These are phyloP conservation scores for Helostoma temminkii DNA, from an alignment of 2,797 vertebrate genomes.

Conservation along the genomic window DNA sequence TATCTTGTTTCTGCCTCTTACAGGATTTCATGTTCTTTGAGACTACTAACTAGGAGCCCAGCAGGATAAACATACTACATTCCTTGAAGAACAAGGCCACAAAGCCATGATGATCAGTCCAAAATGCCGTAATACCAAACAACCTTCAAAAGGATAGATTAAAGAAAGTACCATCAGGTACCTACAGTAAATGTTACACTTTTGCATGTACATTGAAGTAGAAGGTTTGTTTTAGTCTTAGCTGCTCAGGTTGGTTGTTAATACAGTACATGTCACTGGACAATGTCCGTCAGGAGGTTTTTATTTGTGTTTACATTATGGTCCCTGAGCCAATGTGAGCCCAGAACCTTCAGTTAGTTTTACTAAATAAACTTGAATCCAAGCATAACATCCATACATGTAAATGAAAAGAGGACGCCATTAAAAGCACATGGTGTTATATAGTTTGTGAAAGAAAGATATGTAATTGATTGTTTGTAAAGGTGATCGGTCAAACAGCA, in stretches of 20 bases:
- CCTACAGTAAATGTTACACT: constrained; percentile 30
- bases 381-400: constrained; percentile 10
- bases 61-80: constrained; percentile 31
- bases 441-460: constrained; percentile 8
- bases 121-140: constrained; percentile 43
- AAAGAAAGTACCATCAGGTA: constrained; percentile 35
- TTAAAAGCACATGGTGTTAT: constrained; percentile 15
- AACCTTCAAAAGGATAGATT: constrained; percentile 50
- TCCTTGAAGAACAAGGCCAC: constrained; percentile 58
- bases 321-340: constrained; percentile 15
- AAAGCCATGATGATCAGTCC: constrained; percentile 60
- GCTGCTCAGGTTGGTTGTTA: constrained; percentile 57
- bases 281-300: constrained; percentile 7
- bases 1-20: background rate
- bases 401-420: constrained; percentile 4
- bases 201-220: constrained; percentile 60
- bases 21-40: constrained; percentile 90
- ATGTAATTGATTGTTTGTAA: constrained; percentile 9
- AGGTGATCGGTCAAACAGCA: background rate
- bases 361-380: background rate
- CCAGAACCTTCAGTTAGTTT: constrained; percentile 9
- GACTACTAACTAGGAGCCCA: constrained; percentile 69
- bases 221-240: constrained; percentile 57
- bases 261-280: constrained; percentile 17
- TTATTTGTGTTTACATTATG: constrained; percentile 49